Conservation (phyloP, 2,888 invertebrate genomes). For the Timema podura region DNA sequence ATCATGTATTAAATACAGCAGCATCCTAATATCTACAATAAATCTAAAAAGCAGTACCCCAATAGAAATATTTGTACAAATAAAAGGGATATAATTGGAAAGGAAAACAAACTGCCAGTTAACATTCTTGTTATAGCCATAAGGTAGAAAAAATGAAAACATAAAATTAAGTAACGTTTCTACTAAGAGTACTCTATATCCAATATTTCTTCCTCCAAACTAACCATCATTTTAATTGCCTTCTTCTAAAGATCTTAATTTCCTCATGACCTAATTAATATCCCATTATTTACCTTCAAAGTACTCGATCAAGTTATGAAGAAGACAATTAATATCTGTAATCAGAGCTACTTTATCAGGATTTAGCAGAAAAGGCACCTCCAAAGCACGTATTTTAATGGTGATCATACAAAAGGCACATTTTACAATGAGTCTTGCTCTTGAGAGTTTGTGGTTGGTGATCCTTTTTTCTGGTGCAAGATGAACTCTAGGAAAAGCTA, state of each 20-base stretch:
- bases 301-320: neutral
- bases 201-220: neutral
- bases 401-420: slow-evolving; percentile 7
- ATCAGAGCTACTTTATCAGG: slow-evolving; percentile 4
- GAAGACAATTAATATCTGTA: neutral
- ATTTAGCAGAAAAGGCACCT: slow-evolving; percentile 7
- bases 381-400: neutral
- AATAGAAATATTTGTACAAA: neutral
- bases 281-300: neutral
- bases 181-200: neutral
- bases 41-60: neutral
- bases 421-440: slow-evolving; percentile 4
- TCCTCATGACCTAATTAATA: slow-evolving; percentile 5
- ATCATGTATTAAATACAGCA: neutral
- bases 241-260: neutral
- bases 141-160: neutral
- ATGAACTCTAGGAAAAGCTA: neutral
- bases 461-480: neutral
- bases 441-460: neutral
- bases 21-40: neutral
- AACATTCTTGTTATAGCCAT: neutral
- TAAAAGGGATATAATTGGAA: neutral
- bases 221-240: neutral
- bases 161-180: neutral
- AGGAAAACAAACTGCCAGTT: neutral